Evolutionary conservation across 1,140 invertebrate species (phyloP).

Genomic region (Littorina saxatilis): DNA sequence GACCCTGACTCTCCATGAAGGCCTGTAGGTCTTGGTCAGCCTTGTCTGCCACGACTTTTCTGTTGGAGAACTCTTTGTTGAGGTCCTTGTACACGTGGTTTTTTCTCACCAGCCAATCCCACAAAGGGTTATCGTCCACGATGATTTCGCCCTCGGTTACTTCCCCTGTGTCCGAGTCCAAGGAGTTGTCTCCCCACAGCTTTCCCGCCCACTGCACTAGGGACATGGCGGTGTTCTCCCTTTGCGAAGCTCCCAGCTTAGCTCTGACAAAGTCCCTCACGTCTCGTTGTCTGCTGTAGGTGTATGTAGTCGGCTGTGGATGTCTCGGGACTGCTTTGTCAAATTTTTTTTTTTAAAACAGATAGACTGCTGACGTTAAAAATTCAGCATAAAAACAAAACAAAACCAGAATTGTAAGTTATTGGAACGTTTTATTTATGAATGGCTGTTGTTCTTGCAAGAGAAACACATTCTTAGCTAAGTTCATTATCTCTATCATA

Average conservation of each 20-base stretch:
- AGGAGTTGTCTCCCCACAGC: background rate
- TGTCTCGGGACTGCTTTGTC: no score
- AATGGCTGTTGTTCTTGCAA: no score
- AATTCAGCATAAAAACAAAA: no score
- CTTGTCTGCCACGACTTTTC: background rate
- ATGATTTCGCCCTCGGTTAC: background rate
- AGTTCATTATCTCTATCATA: no score
- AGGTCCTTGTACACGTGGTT: background rate
- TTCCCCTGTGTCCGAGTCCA: background rate
- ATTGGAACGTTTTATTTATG: no score
- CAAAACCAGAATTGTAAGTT: no score
- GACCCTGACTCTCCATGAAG: background rate
- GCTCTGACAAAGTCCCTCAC: background rate
- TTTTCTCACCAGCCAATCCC: background rate
- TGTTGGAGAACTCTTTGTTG: background rate
- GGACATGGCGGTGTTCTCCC: background rate
- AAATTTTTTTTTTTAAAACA: no score
- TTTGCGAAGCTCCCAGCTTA: background rate
- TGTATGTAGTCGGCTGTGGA: background rate
- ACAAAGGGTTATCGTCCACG: background rate
- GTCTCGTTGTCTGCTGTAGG: background rate
- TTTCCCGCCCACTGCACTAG: background rate
- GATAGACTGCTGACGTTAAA: no score
- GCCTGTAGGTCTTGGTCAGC: background rate
- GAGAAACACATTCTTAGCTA: no score